phyloP scores from a whole-genome alignment of 2,797 vertebrate species.

The Gallinago stenura region DNA sequence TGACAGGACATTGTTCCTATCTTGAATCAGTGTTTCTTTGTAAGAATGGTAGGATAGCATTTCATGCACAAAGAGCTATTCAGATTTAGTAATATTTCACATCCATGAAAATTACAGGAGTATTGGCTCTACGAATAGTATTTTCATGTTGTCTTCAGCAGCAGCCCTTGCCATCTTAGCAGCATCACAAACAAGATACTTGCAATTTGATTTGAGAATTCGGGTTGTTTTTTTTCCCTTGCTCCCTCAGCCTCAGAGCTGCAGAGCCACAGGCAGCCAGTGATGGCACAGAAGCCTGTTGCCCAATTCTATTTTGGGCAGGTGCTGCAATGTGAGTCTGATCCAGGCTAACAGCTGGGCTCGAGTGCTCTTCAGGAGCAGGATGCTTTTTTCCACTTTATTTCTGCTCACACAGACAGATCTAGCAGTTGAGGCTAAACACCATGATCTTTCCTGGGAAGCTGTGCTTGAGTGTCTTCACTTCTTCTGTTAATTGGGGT shows the following conservation, averaged over 20 bases:
- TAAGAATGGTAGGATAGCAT: neutral
- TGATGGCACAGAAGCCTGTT: constrained; percentile 17
- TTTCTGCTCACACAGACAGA: neutral
- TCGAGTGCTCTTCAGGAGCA: neutral
- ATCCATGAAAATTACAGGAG: neutral
- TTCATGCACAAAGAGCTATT: neutral
- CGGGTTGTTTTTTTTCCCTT: neutral
- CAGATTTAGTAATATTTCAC: too few species aligned
- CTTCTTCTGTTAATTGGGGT: neutral
- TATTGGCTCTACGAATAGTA: fast-evolving
- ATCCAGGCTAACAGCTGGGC: constrained; percentile 61
- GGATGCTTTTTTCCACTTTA: neutral
- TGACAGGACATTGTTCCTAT: neutral
- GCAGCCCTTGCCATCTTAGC: neutral
- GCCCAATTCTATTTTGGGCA: constrained; percentile 45
- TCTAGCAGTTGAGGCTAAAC: neutral
- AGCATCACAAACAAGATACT: neutral
- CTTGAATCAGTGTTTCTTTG: neutral
- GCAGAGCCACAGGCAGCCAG: constrained; percentile 29
- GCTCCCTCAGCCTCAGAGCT: neutral
- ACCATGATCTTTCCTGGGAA: neutral
- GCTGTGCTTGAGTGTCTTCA: neutral
- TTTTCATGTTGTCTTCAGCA: neutral
- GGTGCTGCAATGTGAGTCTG: constrained; percentile 44
- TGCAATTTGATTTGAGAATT: neutral